Conservation (phyloP, 2,888 invertebrate genomes). For the Carterocephalus palaemon region DNA sequence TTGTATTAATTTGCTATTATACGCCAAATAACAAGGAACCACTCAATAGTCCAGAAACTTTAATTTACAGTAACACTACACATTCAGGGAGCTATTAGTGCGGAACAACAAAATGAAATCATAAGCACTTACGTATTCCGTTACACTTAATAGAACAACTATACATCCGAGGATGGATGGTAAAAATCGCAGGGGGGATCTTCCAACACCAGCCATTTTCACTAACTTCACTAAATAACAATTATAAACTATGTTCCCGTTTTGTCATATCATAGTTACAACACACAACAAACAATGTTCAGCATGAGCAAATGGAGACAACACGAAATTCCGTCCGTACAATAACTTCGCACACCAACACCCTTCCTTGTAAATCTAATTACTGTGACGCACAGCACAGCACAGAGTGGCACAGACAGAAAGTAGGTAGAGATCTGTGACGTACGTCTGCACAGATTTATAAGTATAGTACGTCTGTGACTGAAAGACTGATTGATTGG, state of each 20-base stretch:
- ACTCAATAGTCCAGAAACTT: background rate
- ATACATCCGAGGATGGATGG: conserved; percentile 54
- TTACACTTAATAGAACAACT: conserved; percentile 50
- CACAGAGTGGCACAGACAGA: no score
- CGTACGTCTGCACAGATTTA: no score
- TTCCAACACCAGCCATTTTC: conserved; percentile 52
- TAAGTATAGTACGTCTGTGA: no score
- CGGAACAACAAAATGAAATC: conserved; percentile 44
- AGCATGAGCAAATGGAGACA: conserved; percentile 28
- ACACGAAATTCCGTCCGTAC: conserved; percentile 26
- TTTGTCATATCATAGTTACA: conserved; percentile 59
- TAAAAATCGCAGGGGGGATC: conserved; percentile 48
- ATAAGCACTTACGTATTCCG: conserved; percentile 57
- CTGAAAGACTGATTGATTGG: no score
- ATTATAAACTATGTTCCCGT: conserved; percentile 37
- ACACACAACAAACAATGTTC: conserved; percentile 29
- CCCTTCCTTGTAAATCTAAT: no score
- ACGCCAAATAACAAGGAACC: no score
- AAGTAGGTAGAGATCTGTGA: no score
- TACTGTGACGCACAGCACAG: no score
- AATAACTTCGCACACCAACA: conserved; percentile 15
- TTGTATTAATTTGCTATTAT: no score
- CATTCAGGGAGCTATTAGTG: conserved; percentile 37
- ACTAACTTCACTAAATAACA: conserved; percentile 40
- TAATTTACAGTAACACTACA: background rate